Percentiles rank a stretch among this genome's conserved stretches.
These are phyloP conservation scores for Antheraea mylitta DNA, from an alignment of 1,140 invertebrate genomes.

Conservation along the genomic window DNA sequence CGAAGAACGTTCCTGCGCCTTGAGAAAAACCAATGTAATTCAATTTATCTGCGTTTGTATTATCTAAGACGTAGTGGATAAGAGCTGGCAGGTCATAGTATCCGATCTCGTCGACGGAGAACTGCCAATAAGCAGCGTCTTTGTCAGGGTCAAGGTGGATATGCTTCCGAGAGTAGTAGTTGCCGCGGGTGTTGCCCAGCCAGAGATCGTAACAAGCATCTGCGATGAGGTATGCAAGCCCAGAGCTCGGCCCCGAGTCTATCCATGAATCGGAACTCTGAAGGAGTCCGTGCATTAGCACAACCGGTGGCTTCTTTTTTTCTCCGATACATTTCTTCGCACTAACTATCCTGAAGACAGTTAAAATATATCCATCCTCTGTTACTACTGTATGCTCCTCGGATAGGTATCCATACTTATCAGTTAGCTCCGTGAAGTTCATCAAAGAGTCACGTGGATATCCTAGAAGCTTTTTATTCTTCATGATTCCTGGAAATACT, in stretches of 20 bases:
- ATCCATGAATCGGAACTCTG: slow-evolving; percentile 84
- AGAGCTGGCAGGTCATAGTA: slow-evolving; percentile 85
- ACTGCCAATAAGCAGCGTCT: slow-evolving; percentile 74
- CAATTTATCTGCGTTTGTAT: slow-evolving; percentile 74
- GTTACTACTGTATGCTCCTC: slow-evolving; percentile 55
- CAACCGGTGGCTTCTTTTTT: slow-evolving; percentile 36
- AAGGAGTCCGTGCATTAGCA: slow-evolving; percentile 83
- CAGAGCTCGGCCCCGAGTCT: slow-evolving; percentile 81
- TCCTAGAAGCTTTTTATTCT: not conserved
- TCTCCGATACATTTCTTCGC: slow-evolving; percentile 29
- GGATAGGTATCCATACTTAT: slow-evolving; percentile 40
- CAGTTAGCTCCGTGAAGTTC: slow-evolving; percentile 44
- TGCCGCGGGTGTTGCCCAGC: slow-evolving; percentile 86
- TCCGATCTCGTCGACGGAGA: slow-evolving; percentile 85
- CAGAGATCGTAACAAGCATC: slow-evolving; percentile 89
- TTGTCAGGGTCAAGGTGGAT: slow-evolving; percentile 76
- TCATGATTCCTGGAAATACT: not conserved
- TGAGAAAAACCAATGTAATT: slow-evolving; percentile 83
- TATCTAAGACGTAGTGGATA: slow-evolving; percentile 81
- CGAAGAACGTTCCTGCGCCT: slow-evolving; percentile 66
- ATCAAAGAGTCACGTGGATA: slow-evolving; percentile 14
- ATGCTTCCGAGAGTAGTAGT: slow-evolving; percentile 81
- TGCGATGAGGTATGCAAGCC: slow-evolving; percentile 82
- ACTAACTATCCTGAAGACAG: slow-evolving; percentile 65
- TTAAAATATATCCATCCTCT: slow-evolving; percentile 77